phyloP scores from a whole-genome alignment of 1,140 invertebrate genomes.

The Triops longicaudatus region DNA sequence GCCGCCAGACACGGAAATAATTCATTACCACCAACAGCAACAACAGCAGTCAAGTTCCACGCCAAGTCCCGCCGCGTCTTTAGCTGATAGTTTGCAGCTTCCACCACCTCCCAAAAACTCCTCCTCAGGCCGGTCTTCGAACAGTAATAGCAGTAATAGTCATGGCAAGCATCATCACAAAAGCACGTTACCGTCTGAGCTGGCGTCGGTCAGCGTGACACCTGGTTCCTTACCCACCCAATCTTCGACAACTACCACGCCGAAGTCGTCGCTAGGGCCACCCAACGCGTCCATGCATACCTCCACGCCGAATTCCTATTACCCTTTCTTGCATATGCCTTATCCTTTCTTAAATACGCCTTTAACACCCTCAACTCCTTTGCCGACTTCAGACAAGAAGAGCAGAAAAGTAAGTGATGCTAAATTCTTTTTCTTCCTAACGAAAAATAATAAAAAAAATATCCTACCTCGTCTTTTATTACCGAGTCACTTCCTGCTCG shows the following conservation, averaged over 20 bases:
- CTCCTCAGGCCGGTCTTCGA: constrained; percentile 69
- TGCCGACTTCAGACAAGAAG: neutral
- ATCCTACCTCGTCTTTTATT: neutral
- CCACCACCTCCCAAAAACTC: constrained; percentile 39
- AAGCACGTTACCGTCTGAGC: constrained; percentile 66
- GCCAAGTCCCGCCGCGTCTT: neutral
- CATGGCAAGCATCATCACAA: constrained; percentile 57
- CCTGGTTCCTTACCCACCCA: constrained; percentile 33
- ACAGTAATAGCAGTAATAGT: constrained; percentile 67
- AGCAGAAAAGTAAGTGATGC: constrained; percentile 18
- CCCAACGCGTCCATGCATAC: constrained; percentile 13
- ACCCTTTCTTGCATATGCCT: constrained; percentile 27
- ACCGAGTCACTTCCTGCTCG: neutral
- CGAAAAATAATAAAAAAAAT: no score
- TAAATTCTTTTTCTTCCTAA: neutral
- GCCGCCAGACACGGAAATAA: constrained; percentile 80
- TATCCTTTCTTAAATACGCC: constrained; percentile 25
- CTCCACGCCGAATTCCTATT: constrained; percentile 22
- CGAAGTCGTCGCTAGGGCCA: neutral
- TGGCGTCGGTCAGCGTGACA: constrained; percentile 60
- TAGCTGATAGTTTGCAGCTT: constrained; percentile 11
- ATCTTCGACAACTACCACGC: neutral
- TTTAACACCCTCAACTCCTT: constrained; percentile 16
- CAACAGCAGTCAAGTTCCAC: neutral
- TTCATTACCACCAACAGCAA: constrained; percentile 51